Percentiles rank a stretch among this genome's conserved stretches.
These are phyloP conservation scores for Cyanistes caeruleus DNA, from an alignment of 2,113 vertebrate genomes.

Conservation along the genomic window DNA sequence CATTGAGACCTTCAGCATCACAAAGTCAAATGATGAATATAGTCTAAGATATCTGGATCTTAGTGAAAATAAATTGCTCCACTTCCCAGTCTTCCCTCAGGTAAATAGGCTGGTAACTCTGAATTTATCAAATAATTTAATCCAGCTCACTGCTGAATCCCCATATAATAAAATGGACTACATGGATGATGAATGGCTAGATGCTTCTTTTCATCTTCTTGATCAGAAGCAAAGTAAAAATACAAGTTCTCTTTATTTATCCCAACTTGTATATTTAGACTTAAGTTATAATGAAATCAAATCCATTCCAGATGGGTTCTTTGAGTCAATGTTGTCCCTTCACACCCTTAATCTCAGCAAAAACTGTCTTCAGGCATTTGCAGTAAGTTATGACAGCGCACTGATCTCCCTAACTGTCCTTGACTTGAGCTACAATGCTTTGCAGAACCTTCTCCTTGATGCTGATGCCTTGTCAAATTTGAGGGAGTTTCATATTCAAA, in stretches of 20 bases:
- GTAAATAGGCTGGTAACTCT: constrained; percentile 82
- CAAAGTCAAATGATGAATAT: constrained; percentile 51
- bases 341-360: constrained; percentile 88
- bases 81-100: constrained; percentile 83
- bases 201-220: not conserved
- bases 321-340: constrained; percentile 80
- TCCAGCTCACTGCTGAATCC: constrained; percentile 72
- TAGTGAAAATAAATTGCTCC: constrained; percentile 87
- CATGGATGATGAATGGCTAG: constrained; percentile 31
- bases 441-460: constrained; percentile 78
- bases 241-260: constrained; percentile 42
- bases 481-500: constrained; percentile 80
- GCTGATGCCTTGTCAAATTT: constrained; percentile 65
- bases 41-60: constrained; percentile 84
- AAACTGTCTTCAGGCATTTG: constrained; percentile 86
- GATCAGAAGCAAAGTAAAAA: constrained; percentile 31
- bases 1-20: constrained; percentile 85
- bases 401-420: constrained; percentile 77
- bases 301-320: constrained; percentile 79
- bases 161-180: constrained; percentile 34
- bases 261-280: constrained; percentile 82
- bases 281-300: constrained; percentile 92
- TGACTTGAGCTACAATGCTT: constrained; percentile 84
- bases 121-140: constrained; percentile 88
- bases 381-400: not conserved